These are phyloP conservation scores for Malthinus seriepunctatus DNA, from an alignment of 2,888 invertebrate species.

Conservation along the genomic window DNA sequence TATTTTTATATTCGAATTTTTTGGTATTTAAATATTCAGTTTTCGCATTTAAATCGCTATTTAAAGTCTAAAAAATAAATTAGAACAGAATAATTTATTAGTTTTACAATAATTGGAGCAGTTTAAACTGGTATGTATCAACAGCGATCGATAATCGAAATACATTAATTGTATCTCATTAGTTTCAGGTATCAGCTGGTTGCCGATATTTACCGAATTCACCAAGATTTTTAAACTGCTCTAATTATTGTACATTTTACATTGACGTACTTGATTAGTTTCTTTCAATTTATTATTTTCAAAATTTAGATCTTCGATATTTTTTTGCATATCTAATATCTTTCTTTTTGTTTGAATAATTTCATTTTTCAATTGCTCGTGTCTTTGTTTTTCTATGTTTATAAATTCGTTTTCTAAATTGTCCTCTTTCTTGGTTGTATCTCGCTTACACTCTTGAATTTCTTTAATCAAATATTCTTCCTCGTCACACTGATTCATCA, in stretches of 20 bases:
- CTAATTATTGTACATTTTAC: too few relatives aligned
- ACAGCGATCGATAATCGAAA: too few relatives aligned
- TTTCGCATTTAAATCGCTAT: constrained; percentile 31
- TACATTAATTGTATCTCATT: too few relatives aligned
- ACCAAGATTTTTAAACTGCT: too few relatives aligned
- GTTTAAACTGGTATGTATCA: too few relatives aligned
- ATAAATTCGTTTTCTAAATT: not conserved
- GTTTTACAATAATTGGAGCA: too few relatives aligned
- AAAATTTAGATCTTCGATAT: not conserved
- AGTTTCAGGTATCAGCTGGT: too few relatives aligned
- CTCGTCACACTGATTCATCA: not conserved
- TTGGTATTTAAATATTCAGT: constrained; percentile 33
- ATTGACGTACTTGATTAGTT: not conserved
- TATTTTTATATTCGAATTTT: constrained; percentile 36
- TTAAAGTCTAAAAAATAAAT: constrained; percentile 9
- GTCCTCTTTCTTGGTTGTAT: not conserved
- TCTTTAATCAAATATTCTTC: not conserved
- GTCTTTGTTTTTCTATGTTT: not conserved
- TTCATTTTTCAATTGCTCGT: not conserved
- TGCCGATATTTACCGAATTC: too few relatives aligned
- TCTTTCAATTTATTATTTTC: not conserved
- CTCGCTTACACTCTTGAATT: not conserved
- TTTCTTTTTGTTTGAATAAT: not conserved
- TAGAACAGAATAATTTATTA: not conserved
- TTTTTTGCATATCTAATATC: not conserved